Evolutionary conservation across 2,797 vertebrate species (phyloP).

Genomic region (Babyrousa celebensis): DNA sequence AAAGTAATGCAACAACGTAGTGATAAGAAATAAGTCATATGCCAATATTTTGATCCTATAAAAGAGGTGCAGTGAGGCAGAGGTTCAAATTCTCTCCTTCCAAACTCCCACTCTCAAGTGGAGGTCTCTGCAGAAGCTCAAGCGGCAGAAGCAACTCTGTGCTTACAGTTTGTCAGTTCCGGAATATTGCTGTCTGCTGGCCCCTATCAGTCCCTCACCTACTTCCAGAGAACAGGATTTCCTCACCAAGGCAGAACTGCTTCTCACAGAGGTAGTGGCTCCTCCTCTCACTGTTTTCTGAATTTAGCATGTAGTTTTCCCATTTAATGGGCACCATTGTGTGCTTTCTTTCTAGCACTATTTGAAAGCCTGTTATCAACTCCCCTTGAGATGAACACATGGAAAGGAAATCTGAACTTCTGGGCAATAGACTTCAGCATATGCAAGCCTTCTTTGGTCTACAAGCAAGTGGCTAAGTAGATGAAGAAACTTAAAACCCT

Average conservation of each 20-base stretch:
- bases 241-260: neutral
- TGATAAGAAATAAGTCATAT: slow-evolving; percentile 19
- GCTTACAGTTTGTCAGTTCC: neutral
- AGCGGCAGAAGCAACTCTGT: neutral
- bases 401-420: neutral
- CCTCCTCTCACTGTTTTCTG: neutral
- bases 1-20: neutral
- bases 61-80: neutral
- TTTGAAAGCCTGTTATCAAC: slow-evolving; percentile 23
- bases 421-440: neutral
- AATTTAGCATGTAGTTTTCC: neutral
- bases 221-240: neutral
- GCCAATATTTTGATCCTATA: neutral
- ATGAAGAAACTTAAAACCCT: slow-evolving; percentile 1
- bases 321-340: neutral
- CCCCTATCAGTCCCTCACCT: neutral
- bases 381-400: neutral
- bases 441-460: slow-evolving; percentile 63
- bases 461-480: neutral
- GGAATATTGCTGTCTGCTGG: neutral
- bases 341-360: slow-evolving; percentile 42
- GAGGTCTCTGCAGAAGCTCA: neutral
- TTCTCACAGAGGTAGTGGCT: neutral
- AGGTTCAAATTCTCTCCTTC: neutral
- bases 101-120: rapidly evolving